phyloP scores from a whole-genome alignment of 2,797 vertebrate species.

The Australoheros facetus region DNA sequence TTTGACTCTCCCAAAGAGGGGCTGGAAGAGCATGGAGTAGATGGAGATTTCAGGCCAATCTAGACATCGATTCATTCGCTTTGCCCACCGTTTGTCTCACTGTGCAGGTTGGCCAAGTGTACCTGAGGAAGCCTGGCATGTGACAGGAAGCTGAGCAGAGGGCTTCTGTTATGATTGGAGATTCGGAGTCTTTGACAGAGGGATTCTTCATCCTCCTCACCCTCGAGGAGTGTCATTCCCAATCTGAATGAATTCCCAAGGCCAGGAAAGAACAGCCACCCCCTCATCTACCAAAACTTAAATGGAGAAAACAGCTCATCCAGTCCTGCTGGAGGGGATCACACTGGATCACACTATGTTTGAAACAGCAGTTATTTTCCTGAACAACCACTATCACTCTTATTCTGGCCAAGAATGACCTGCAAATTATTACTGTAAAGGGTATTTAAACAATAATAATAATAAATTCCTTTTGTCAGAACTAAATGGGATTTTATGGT shows the following conservation, averaged over 20 bases:
- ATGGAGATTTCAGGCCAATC: constrained; percentile 6
- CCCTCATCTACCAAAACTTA: background rate
- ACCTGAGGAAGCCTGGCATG: constrained; percentile 14
- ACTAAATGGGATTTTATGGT: constrained; percentile 38
- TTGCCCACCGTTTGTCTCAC: constrained; percentile 3
- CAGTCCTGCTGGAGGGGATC: background rate
- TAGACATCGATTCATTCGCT: background rate
- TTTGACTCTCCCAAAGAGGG: constrained; percentile 39
- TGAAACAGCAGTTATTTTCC: background rate
- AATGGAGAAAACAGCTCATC: background rate
- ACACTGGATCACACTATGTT: background rate
- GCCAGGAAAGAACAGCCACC: background rate
- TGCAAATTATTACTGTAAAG: background rate
- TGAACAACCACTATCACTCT: background rate
- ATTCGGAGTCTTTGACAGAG: constrained; percentile 27
- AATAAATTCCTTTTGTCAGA: constrained; percentile 18
- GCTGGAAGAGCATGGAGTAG: constrained; percentile 1
- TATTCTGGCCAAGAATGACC: background rate
- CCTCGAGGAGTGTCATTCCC: background rate
- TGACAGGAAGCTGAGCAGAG: constrained; percentile 35
- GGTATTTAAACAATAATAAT: background rate
- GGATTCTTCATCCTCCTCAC: constrained; percentile 3
- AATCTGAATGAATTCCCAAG: constrained; percentile 10
- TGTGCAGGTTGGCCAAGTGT: constrained; percentile 29
- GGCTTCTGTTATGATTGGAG: constrained; percentile 33